Evolutionary conservation across 2,888 invertebrate species (phyloP).

Genomic region (Rhingia campestris): DNA sequence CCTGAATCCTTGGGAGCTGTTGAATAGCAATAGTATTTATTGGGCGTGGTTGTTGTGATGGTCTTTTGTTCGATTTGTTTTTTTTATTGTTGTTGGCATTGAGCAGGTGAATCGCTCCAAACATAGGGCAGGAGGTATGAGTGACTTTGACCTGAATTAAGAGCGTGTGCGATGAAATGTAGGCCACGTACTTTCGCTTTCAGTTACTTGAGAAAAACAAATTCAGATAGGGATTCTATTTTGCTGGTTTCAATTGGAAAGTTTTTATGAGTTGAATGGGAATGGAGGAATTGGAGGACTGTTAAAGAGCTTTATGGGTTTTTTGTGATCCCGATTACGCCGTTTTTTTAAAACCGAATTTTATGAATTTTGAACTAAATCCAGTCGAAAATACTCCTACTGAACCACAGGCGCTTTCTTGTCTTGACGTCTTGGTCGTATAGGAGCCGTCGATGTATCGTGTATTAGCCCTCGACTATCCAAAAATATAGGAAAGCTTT

Average conservation of each 20-base stretch:
- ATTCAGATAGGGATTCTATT: neutral
- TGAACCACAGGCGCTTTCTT: no score
- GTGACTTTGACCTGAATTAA: conserved; percentile 60
- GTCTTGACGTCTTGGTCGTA: no score
- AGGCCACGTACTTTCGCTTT: conserved; percentile 24
- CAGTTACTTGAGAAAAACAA: neutral
- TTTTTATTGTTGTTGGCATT: neutral
- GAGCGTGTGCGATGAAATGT: neutral
- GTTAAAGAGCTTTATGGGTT: no score
- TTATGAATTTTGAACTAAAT: no score
- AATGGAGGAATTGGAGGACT: neutral
- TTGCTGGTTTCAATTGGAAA: neutral
- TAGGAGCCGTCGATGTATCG: no score
- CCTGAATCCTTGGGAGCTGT: conserved; percentile 43
- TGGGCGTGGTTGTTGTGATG: conserved; percentile 63
- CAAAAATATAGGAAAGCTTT: no score
- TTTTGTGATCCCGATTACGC: no score
- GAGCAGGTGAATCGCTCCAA: conserved; percentile 20
- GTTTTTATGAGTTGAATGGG: neutral
- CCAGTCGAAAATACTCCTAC: no score
- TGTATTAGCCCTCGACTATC: no score
- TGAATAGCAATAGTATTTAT: conserved; percentile 53
- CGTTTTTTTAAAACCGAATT: no score
- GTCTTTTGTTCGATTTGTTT: conserved; percentile 12
- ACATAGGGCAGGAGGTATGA: neutral